Conservation (phyloP, 2,888 invertebrate species). For the Saturnia japonica region DNA sequence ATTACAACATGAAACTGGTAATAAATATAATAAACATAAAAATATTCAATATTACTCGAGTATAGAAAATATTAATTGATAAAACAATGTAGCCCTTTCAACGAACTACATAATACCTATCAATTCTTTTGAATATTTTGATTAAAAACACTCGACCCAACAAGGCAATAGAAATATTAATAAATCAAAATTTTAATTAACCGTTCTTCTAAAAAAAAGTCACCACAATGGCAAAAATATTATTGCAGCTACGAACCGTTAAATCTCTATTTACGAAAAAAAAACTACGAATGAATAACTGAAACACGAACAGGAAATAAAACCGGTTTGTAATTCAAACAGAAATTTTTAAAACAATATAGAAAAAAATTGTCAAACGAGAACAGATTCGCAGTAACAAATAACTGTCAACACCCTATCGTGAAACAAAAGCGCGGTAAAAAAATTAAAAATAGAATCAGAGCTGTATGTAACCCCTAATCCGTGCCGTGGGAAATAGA, state of each 20-base stretch:
- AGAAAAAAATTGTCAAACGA: conserved; percentile 45
- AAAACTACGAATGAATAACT: conserved; percentile 58
- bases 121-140: conserved; percentile 42
- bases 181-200: conserved; percentile 80
- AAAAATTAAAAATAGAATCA: conserved; percentile 71
- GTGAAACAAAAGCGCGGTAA: conserved; percentile 73
- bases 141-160: conserved; percentile 58
- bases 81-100: background rate
- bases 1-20: background rate
- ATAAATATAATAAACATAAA: background rate
- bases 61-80: background rate
- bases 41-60: background rate
- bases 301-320: conserved; percentile 64
- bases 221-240: conserved; percentile 71
- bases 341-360: conserved; percentile 69
- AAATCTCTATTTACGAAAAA: conserved; percentile 72
- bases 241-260: conserved; percentile 72
- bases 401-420: conserved; percentile 82
- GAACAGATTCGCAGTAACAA: conserved; percentile 76
- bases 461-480: conserved; percentile 64
- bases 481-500: conserved; percentile 78
- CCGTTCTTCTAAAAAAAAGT: conserved; percentile 60
- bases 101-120: conserved; percentile 19
- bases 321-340: conserved; percentile 77
- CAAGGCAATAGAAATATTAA: conserved; percentile 55